These are phyloP conservation scores for Lagorchestes hirsutus DNA, from an alignment of 2,797 vertebrate species.

Conservation along the genomic window DNA sequence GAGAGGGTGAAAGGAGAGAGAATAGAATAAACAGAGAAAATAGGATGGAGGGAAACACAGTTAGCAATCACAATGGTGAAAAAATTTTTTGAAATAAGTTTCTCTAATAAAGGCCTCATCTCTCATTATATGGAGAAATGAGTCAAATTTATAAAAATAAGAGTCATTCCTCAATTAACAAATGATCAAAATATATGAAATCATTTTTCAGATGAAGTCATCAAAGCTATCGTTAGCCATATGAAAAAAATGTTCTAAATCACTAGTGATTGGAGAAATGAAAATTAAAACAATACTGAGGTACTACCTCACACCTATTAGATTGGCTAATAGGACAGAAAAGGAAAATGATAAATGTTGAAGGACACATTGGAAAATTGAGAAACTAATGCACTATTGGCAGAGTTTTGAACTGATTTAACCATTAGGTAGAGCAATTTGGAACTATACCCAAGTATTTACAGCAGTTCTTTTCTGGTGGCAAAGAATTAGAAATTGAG, in stretches of 20 bases:
- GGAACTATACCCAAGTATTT: not conserved
- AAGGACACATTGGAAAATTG: not conserved
- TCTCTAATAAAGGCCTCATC: not conserved
- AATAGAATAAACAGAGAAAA: not conserved
- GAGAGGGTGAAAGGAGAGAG: not conserved
- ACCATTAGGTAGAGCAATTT: not conserved
- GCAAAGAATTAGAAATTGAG: not conserved
- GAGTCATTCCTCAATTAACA: not conserved
- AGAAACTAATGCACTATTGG: not conserved
- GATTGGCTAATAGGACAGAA: not conserved
- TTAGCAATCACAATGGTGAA: not conserved
- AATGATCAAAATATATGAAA: not conserved
- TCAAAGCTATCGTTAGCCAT: not conserved
- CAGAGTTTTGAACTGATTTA: not conserved
- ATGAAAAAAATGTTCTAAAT: not conserved
- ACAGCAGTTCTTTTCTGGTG: not conserved
- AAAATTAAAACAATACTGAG: not conserved
- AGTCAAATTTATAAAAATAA: not conserved
- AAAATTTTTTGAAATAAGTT: not conserved
- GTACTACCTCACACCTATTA: not conserved
- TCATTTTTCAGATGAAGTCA: not conserved
- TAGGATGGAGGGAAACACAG: not conserved
- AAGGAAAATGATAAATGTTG: not conserved
- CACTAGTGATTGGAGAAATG: not conserved
- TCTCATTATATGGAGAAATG: not conserved